Percentiles rank a stretch among this genome's conserved stretches.
phyloP scores from a whole-genome alignment of 2,797 vertebrate genomes.

The Dermochelys coriacea region DNA sequence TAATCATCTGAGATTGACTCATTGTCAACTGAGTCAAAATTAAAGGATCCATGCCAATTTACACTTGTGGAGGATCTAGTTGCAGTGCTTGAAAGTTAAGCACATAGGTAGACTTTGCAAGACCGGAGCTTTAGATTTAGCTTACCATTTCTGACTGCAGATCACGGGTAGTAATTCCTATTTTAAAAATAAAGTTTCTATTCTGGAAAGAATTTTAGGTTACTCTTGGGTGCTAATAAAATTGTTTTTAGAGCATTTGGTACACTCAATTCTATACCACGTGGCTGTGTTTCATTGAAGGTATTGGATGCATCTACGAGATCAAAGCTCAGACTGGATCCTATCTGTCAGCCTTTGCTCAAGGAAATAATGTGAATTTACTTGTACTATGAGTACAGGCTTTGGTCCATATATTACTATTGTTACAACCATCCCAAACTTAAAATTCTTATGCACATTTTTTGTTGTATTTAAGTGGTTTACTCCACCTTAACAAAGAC shows the following conservation, averaged over 20 bases:
- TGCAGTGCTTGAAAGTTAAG: neutral
- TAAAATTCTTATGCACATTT: neutral
- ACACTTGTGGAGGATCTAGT: neutral
- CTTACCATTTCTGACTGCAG: neutral
- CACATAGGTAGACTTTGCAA: neutral
- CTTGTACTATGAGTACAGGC: neutral
- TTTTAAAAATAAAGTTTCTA: neutral
- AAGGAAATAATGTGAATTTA: fast-evolving
- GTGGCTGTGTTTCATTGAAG: neutral
- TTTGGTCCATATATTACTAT: fast-evolving
- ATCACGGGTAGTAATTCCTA: neutral
- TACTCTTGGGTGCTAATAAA: neutral
- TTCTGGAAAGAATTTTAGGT: neutral
- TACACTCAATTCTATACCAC: fast-evolving
- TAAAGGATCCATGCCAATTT: neutral
- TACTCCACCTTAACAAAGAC: neutral
- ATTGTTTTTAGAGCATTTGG: neutral
- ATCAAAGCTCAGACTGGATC: neutral
- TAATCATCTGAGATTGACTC: neutral
- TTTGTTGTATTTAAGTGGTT: neutral
- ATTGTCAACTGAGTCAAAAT: neutral
- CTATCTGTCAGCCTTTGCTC: neutral
- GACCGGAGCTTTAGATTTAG: neutral
- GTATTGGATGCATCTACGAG: fast-evolving
- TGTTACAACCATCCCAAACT: fast-evolving